Conservation (phyloP, 1,140 invertebrate genomes). For the Drosophila bocki region DNA sequence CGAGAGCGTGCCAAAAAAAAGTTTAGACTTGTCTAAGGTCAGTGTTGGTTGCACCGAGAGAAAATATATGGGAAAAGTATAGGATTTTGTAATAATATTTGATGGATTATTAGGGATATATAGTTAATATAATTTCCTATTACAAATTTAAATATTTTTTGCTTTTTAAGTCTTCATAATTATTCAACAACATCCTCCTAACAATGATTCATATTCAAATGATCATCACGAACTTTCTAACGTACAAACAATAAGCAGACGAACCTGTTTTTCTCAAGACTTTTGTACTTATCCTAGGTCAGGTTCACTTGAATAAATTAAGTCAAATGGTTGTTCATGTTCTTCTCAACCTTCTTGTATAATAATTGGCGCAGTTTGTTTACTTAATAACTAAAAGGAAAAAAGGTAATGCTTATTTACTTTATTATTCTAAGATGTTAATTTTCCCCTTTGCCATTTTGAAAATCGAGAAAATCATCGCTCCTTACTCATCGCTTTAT, state of each 20-base stretch:
- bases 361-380: background rate
- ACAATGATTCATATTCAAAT: background rate
- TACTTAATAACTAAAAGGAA: background rate
- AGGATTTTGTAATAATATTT: background rate
- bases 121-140: background rate
- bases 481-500: constrained; percentile 31
- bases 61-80: background rate
- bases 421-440: background rate
- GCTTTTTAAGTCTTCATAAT: no score
- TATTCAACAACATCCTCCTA: background rate
- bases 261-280: constrained; percentile 11
- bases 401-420: background rate
- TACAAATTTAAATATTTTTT: no score
- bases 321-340: background rate
- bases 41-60: constrained; percentile 28
- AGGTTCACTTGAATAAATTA: constrained; percentile 10
- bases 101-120: background rate
- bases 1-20: constrained; percentile 69
- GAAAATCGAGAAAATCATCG: background rate
- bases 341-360: background rate
- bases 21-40: constrained; percentile 65
- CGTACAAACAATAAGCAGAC: background rate
- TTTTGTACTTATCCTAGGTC: constrained; percentile 2
- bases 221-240: background rate
- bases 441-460: no score